Evolutionary conservation across 2,888 invertebrate species (phyloP).

Genomic region (Eupithecia insigniata): DNA sequence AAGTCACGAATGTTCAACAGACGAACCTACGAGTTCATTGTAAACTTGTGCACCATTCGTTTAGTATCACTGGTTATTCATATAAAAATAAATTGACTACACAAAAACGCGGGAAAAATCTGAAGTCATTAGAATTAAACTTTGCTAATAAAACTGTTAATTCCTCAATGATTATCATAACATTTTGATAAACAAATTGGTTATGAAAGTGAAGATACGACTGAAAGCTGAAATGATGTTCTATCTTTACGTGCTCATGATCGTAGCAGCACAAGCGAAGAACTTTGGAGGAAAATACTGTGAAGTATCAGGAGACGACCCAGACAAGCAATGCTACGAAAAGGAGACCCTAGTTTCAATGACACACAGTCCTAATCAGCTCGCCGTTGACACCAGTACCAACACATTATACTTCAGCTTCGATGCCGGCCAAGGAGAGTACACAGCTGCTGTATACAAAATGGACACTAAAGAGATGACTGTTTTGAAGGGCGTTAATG

Average conservation of each 20-base stretch:
- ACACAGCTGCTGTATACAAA: conserved; percentile 62
- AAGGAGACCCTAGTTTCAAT: conserved; percentile 64
- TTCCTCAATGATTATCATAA: neutral
- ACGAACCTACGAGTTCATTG: conserved; percentile 7
- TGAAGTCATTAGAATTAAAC: neutral
- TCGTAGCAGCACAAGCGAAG: conserved; percentile 38
- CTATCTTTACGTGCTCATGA: conserved; percentile 34
- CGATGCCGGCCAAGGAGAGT: conserved; percentile 71
- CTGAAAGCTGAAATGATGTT: conserved; percentile 20
- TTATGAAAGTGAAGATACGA: neutral
- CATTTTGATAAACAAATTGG: neutral
- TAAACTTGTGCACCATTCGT: neutral
- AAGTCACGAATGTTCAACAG: neutral
- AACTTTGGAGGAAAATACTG: conserved; percentile 52
- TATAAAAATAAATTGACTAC: neutral
- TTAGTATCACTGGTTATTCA: neutral
- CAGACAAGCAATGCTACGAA: conserved; percentile 60
- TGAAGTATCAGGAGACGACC: conserved; percentile 55
- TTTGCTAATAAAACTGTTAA: neutral
- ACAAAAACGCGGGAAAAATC: neutral
- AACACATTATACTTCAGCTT: conserved; percentile 74
- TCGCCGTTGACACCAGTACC: conserved; percentile 62
- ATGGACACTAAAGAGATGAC: conserved; percentile 63
- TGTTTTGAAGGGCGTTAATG: conserved; percentile 70
- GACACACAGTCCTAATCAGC: conserved; percentile 71